phyloP scores from a whole-genome alignment of 2,113 vertebrate genomes.

The Mesitornis unicolor region DNA sequence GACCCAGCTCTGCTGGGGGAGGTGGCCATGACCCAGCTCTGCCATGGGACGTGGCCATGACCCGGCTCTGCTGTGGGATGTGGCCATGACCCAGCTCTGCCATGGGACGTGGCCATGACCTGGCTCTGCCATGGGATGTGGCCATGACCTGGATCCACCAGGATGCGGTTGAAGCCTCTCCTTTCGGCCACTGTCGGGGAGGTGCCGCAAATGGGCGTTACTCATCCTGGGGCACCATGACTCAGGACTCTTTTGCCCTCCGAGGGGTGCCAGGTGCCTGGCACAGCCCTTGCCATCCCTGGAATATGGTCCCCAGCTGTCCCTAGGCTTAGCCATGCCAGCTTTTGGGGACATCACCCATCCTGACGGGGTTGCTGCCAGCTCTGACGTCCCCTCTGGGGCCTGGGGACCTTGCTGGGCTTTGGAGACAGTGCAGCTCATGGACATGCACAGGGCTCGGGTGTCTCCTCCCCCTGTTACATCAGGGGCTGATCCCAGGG shows the following conservation, averaged over 20 bases:
- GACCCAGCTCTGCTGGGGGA: too few species aligned
- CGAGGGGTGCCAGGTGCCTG: background rate
- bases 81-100: background rate
- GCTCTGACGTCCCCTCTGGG: background rate
- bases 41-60: too few species aligned
- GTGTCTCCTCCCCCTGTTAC: background rate
- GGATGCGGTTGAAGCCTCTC: background rate
- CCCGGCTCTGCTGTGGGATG: too few species aligned
- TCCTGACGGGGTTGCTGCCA: background rate
- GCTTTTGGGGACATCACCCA: background rate
- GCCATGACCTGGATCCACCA: background rate
- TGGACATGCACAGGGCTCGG: background rate
- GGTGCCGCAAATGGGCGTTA: background rate
- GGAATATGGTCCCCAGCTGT: background rate
- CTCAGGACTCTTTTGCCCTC: slow-evolving; percentile 37
- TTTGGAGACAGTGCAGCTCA: background rate
- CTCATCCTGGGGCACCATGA: background rate
- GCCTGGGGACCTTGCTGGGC: background rate
- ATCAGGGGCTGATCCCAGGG: background rate
- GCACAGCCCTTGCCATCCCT: background rate
- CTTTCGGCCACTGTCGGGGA: background rate
- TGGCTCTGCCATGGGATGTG: accelerated
- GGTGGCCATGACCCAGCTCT: background rate
- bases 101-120: background rate
- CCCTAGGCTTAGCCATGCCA: background rate